Percentiles rank a stretch among this genome's conserved stretches.
Evolutionary conservation across 2,113 vertebrate genomes (phyloP).

Genomic region (Poeciliopsis occidentalis): DNA sequence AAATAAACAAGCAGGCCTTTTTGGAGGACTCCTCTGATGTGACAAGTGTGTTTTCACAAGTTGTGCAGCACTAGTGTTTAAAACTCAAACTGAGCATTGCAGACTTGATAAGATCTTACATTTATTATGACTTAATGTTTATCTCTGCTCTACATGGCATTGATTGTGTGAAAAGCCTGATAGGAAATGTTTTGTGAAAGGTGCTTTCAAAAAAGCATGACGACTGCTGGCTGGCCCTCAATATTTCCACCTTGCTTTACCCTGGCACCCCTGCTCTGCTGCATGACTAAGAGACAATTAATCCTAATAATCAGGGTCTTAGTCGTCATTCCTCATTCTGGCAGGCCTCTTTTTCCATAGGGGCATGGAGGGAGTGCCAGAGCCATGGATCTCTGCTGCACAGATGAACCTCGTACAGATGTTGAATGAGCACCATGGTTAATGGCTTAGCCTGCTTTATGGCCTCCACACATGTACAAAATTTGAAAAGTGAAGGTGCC

Average conservation of each 20-base stretch:
- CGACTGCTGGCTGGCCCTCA: constrained; percentile 83
- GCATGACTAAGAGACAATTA: constrained; percentile 98
- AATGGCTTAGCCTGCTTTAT: constrained; percentile 77
- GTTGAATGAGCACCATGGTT: constrained; percentile 71
- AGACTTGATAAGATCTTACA: constrained; percentile 56
- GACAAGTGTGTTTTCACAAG: constrained; percentile 52
- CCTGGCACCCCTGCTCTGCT: constrained; percentile 88
- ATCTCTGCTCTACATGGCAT: constrained; percentile 67
- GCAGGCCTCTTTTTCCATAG: constrained; percentile 91
- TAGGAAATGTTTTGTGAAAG: constrained; percentile 80
- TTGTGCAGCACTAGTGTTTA: constrained; percentile 28
- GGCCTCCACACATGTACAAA: constrained; percentile 67
- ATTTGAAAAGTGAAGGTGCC: constrained; percentile 55
- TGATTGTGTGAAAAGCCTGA: constrained; percentile 77
- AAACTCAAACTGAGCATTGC: constrained; percentile 31
- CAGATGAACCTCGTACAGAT: constrained; percentile 81
- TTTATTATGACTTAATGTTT: constrained; percentile 72
- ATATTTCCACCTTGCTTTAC: constrained; percentile 88
- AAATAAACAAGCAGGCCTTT: constrained; percentile 61
- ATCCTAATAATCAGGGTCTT: constrained; percentile 96
- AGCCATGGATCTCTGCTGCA: constrained; percentile 78
- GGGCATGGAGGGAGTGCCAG: constrained; percentile 89
- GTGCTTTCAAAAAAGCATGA: constrained; percentile 82
- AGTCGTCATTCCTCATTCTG: constrained; percentile 96
- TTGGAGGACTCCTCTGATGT: constrained; percentile 49